Evolutionary conservation across 2,113 vertebrate genomes (phyloP).

Genomic region (Chamaea fasciata): DNA sequence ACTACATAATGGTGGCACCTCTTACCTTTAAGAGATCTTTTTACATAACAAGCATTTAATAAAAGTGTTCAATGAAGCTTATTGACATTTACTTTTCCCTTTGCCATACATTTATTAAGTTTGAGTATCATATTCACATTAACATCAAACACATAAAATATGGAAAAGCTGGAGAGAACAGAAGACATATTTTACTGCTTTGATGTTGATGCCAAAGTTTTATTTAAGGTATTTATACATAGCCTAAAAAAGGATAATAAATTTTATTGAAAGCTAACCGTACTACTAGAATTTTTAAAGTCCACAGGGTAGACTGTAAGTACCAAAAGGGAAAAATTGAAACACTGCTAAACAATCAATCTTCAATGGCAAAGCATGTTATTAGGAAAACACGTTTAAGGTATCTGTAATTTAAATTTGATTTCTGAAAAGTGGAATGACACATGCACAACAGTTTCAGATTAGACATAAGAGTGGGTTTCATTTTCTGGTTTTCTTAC

Average conservation of each 20-base stretch:
- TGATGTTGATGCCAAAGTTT: constrained; percentile 69
- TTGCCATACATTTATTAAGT: constrained; percentile 66
- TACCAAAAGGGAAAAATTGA: constrained; percentile 53
- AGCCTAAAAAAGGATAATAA: constrained; percentile 74
- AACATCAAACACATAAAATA: constrained; percentile 76
- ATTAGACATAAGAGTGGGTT: background rate
- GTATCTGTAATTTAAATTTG: constrained; percentile 56
- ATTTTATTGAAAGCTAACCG: constrained; percentile 71
- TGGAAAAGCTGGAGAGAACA: constrained; percentile 69
- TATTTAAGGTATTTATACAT: constrained; percentile 76
- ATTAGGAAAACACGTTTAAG: constrained; percentile 64
- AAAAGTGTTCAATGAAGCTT: constrained; percentile 61
- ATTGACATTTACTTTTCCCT: constrained; percentile 71
- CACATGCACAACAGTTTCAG: background rate
- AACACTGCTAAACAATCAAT: constrained; percentile 68
- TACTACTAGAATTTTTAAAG: constrained; percentile 63
- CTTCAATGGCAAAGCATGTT: constrained; percentile 57
- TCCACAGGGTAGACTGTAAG: constrained; percentile 58
- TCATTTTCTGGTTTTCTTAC: background rate
- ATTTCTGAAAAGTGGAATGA: constrained; percentile 27
- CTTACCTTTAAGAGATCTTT: constrained; percentile 56
- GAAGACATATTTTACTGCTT: constrained; percentile 72
- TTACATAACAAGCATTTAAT: constrained; percentile 63
- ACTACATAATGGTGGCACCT: constrained; percentile 6
- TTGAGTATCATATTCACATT: constrained; percentile 68